Conservation (phyloP, 2,888 invertebrate species). For the Pimpla rufipes region DNA sequence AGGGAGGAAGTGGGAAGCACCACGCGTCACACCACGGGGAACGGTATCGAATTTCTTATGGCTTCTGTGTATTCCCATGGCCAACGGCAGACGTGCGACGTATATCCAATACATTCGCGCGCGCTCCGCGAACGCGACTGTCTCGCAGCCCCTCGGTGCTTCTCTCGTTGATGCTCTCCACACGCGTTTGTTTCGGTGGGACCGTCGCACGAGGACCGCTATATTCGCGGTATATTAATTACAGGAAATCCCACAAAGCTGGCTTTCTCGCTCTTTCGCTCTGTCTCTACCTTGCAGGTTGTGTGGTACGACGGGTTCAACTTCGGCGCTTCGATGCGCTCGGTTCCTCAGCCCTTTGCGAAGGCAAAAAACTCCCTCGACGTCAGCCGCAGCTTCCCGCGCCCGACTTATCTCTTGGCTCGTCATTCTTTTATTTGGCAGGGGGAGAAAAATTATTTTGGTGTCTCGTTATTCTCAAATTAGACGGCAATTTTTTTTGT, state of each 20-base stretch:
- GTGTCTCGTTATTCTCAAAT: not conserved
- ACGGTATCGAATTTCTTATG: conserved; percentile 84
- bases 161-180: conserved; percentile 31
- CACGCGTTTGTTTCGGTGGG: conserved; percentile 45
- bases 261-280: not conserved
- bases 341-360: conserved; percentile 2
- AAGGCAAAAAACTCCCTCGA: not conserved
- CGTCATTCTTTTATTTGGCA: too few relatives aligned
- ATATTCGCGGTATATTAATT: conserved; percentile 82
- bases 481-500: too few relatives aligned
- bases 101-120: conserved; percentile 33
- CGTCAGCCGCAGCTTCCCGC: conserved; percentile 29
- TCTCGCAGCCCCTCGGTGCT: conserved; percentile 7
- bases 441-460: not conserved
- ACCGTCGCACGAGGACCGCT: conserved; percentile 27
- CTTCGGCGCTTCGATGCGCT: conserved; percentile 7
- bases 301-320: too few relatives aligned
- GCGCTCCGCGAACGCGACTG: conserved; percentile 24
- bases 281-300: not conserved
- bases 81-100: conserved; percentile 54
- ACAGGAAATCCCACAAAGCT: conserved; percentile 82
- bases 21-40: conserved; percentile 80
- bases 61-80: conserved; percentile 85
- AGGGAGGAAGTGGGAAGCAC: conserved; percentile 85
- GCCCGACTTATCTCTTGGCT: not conserved